These are phyloP conservation scores for Cebidichthys violaceus DNA, from an alignment of 2,113 vertebrate genomes.

Conservation along the genomic window DNA sequence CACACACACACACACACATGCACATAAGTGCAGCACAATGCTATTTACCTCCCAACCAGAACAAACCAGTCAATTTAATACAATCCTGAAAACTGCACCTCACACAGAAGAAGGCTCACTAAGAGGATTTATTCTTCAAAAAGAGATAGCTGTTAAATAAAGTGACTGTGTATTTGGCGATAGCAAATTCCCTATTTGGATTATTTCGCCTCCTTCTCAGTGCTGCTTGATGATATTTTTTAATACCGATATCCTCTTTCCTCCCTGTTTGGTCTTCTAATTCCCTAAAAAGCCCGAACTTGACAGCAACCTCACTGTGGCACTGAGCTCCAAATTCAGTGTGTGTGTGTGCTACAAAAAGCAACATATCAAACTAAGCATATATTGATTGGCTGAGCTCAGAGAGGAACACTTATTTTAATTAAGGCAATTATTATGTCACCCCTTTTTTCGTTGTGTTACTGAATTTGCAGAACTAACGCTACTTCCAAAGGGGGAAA, in stretches of 20 bases:
- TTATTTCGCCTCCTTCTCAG: slow-evolving; percentile 70
- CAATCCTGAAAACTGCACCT: slow-evolving; percentile 78
- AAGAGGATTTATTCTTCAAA: slow-evolving; percentile 81
- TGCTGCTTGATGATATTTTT: slow-evolving; percentile 70
- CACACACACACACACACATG: too few species aligned
- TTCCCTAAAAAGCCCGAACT: slow-evolving; percentile 63
- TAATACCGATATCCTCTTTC: slow-evolving; percentile 75
- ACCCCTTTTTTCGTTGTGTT: slow-evolving; percentile 23
- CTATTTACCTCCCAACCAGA: slow-evolving; percentile 65
- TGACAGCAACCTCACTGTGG: slow-evolving; percentile 60
- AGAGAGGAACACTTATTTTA: slow-evolving; percentile 53
- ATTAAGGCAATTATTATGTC: slow-evolving; percentile 56
- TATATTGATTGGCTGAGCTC: slow-evolving; percentile 26
- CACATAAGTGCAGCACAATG: slow-evolving; percentile 37
- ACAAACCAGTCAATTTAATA: slow-evolving; percentile 64
- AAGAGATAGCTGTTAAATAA: slow-evolving; percentile 71
- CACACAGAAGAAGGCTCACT: slow-evolving; percentile 70
- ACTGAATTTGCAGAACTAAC: slow-evolving; percentile 35
- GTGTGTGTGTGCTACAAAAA: slow-evolving; percentile 38
- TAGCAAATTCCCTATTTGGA: slow-evolving; percentile 77
- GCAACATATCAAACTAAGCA: slow-evolving; percentile 54
- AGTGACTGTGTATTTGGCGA: slow-evolving; percentile 67
- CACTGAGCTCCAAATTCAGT: slow-evolving; percentile 29
- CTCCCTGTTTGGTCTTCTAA: slow-evolving; percentile 65
- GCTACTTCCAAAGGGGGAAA: slow-evolving; percentile 18